phyloP scores from a whole-genome alignment of 2,797 vertebrate species.

The Remorina albescens region DNA sequence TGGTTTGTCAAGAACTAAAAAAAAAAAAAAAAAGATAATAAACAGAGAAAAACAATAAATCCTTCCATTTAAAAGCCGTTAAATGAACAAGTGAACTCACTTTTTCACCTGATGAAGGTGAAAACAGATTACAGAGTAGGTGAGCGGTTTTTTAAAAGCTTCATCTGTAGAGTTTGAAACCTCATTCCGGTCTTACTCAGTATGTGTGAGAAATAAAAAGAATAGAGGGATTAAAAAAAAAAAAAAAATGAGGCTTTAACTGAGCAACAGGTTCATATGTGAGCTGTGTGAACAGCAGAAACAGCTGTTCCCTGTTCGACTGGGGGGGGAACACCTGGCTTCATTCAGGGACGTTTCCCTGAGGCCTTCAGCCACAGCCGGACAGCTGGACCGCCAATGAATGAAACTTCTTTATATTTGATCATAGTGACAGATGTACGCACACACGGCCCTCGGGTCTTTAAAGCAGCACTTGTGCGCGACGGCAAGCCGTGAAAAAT shows the following conservation, averaged over 20 bases:
- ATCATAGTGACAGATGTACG: constrained; percentile 63
- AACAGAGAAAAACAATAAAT: too few relatives aligned
- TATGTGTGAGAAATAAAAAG: background rate
- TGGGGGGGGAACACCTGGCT: constrained; percentile 62
- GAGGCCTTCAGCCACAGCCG: constrained; percentile 44
- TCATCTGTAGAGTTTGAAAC: background rate
- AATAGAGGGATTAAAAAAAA: background rate
- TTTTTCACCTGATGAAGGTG: too few relatives aligned
- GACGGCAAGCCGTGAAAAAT: constrained; percentile 22
- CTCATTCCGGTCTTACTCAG: background rate
- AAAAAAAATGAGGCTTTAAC: background rate
- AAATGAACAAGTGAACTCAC: too few relatives aligned
- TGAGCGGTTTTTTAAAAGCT: too few relatives aligned
- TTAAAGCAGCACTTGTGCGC: constrained; percentile 38
- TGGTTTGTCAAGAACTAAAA: too few relatives aligned
- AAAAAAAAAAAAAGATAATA: too few relatives aligned
- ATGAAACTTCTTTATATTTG: constrained; percentile 58
- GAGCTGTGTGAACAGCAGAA: constrained; percentile 28
- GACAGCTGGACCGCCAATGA: constrained; percentile 55
- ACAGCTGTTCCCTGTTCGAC: constrained; percentile 43
- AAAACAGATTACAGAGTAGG: too few relatives aligned
- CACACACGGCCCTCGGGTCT: constrained; percentile 16
- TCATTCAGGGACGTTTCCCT: constrained; percentile 34
- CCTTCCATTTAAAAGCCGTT: too few relatives aligned
- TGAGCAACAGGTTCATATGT: constrained; percentile 30